phyloP scores from a whole-genome alignment of 1,140 invertebrate genomes.

The Danaus plexippus region DNA sequence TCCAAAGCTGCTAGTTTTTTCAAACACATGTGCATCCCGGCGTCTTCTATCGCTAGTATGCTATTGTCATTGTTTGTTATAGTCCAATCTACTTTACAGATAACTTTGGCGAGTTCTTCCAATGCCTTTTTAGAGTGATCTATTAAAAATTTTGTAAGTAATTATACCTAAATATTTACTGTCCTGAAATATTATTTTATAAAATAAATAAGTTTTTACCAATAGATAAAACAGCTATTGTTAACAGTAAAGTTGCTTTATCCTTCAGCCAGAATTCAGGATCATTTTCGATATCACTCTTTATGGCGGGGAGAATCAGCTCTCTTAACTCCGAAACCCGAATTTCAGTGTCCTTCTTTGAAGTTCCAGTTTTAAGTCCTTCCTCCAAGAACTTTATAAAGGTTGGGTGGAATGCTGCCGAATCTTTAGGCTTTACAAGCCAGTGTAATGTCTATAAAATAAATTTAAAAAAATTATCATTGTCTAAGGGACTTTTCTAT shows the following conservation, averaged over 20 bases:
- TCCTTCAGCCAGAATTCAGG: conserved; percentile 78
- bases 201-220: conserved; percentile 27
- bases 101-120: conserved; percentile 41
- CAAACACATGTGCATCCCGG: conserved; percentile 83
- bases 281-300: conserved; percentile 76
- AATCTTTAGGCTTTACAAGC: conserved; percentile 85
- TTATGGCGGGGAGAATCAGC: conserved; percentile 75
- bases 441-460: conserved; percentile 75
- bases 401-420: conserved; percentile 81
- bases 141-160: background rate
- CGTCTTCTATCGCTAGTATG: conserved; percentile 80
- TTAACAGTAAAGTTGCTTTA: conserved; percentile 79
- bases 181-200: conserved; percentile 1
- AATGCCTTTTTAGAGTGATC: conserved; percentile 40
- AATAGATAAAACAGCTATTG: conserved; percentile 77
- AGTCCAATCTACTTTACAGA: conserved; percentile 50
- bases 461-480: conserved; percentile 1
- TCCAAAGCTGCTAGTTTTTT: conserved; percentile 85
- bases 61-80: conserved; percentile 65
- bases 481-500: too few species aligned
- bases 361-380: conserved; percentile 79
- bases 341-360: conserved; percentile 84
- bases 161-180: conserved; percentile 3
- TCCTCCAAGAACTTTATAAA: conserved; percentile 79
- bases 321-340: conserved; percentile 83